These are phyloP conservation scores for Hippolais icterina DNA, from an alignment of 2,113 vertebrate species.

Conservation along the genomic window DNA sequence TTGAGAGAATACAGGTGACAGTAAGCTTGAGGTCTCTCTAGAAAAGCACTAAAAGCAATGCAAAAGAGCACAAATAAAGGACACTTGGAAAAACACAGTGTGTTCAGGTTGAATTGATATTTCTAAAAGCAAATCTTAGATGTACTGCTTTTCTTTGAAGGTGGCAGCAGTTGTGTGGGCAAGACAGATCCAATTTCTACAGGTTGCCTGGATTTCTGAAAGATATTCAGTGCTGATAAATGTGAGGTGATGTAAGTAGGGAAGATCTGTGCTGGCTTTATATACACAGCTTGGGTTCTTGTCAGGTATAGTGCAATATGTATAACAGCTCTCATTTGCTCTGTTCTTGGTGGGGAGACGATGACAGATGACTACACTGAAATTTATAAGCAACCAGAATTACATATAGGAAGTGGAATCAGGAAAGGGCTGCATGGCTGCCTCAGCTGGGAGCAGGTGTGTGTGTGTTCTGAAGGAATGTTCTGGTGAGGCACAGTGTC, in stretches of 20 bases:
- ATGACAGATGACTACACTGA: background rate
- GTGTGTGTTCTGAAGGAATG: background rate
- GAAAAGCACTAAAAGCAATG: background rate
- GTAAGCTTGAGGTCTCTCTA: background rate
- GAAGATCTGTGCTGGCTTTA: background rate
- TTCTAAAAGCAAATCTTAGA: background rate
- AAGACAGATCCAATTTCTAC: background rate
- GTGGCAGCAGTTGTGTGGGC: slow-evolving; percentile 46
- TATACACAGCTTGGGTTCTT: background rate
- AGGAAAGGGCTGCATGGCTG: background rate
- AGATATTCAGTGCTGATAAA: background rate
- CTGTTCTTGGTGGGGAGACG: background rate
- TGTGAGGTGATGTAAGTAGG: background rate
- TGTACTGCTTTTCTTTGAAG: background rate
- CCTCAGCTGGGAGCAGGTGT: background rate
- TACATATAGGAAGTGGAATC: background rate
- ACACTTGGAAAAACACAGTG: background rate
- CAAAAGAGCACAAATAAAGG: background rate
- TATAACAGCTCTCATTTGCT: background rate
- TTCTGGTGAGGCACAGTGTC: background rate
- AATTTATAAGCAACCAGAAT: background rate
- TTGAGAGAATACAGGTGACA: background rate
- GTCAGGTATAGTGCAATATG: background rate
- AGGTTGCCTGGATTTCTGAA: background rate
- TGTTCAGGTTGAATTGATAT: background rate